Base-by-base conservation (phyloP, 2,888 invertebrate species). In the Cryptus viduatorius region DNA sequence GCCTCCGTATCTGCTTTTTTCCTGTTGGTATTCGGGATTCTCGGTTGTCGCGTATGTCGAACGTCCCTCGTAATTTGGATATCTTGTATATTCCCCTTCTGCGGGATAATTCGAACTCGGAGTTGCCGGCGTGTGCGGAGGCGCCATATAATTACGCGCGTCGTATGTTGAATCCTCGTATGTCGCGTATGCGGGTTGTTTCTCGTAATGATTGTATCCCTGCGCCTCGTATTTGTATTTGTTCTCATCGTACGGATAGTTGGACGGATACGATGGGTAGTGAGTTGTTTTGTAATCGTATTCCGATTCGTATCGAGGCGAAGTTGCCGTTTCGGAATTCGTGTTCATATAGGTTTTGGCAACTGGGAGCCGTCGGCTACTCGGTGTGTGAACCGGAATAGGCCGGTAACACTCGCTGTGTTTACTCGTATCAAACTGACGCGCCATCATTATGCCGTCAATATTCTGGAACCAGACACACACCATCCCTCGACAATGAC, bases 401-500 rank as follows among this genome's bases (percentile, higher is more conserved):
- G 92, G 93, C 77, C 93, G 93, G 90, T 93, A 93, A 91, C 91
- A 92, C 88, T 93, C 93, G 90, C 89, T 91, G 91, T 91, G 91
- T 89, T 93, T 93, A 90, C 91, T 91, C 90, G 91, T 90, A 87
- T 94, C 93, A 93, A 92, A 92, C 91, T 93, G 93, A 92, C 94
- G 93, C 86, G 93, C 92, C 93, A 93, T 93, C 93, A 94, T 93
- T 90, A 93, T 92, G 89, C 93, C 93, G 92, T 93, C 93, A 92
- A 93, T 94, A 89, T 93, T 93, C 93, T 93, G 93, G 88, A 93
- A 94, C 93, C 93, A 94, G 93, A 93, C 92, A 93, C 93, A 85
- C 85, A 84, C 92, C 92, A 92, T 91, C 92, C 91, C 93, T 91
- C 93, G 93, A 91, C 92, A 93, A 92, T 93, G 90, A 93, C 92